phyloP scores from a whole-genome alignment of 2,113 vertebrate genomes.

The Triplophysa tibetana region DNA sequence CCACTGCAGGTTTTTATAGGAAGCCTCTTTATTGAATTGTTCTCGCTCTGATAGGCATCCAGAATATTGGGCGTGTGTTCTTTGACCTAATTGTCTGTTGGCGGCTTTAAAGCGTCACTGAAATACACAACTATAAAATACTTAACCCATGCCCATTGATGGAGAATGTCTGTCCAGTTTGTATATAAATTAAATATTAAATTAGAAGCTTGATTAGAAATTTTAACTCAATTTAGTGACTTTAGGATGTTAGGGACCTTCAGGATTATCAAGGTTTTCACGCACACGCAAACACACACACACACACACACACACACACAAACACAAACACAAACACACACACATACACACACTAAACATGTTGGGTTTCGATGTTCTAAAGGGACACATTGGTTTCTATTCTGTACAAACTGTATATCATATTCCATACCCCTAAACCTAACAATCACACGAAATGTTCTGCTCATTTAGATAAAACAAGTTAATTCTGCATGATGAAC shows the following conservation, averaged over 20 bases:
- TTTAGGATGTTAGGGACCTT: background rate
- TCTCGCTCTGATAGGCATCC: conserved; percentile 63
- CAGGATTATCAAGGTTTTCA: background rate
- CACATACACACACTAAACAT: too few relatives aligned
- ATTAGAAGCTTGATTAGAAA: conserved; percentile 41
- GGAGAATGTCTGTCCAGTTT: conserved; percentile 34
- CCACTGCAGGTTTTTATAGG: conserved; percentile 63
- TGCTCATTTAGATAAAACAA: too few relatives aligned
- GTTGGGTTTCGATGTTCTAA: too few relatives aligned
- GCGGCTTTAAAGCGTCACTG: conserved; percentile 64
- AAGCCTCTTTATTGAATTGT: conserved; percentile 69
- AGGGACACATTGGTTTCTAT: too few relatives aligned
- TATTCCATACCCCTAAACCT: too few relatives aligned
- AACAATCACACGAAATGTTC: too few relatives aligned
- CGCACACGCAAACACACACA: too few relatives aligned
- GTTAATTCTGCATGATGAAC: too few relatives aligned
- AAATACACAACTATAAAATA: conserved; percentile 72
- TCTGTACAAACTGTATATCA: too few relatives aligned
- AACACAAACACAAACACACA: too few relatives aligned
- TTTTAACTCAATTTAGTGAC: background rate
- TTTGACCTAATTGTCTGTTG: conserved; percentile 71
- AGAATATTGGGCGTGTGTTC: conserved; percentile 68
- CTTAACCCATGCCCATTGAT: conserved; percentile 49
- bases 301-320: too few relatives aligned
- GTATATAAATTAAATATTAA: conserved; percentile 48